Conservation (phyloP, 2,888 invertebrate species). For the Diogma glabrata region DNA sequence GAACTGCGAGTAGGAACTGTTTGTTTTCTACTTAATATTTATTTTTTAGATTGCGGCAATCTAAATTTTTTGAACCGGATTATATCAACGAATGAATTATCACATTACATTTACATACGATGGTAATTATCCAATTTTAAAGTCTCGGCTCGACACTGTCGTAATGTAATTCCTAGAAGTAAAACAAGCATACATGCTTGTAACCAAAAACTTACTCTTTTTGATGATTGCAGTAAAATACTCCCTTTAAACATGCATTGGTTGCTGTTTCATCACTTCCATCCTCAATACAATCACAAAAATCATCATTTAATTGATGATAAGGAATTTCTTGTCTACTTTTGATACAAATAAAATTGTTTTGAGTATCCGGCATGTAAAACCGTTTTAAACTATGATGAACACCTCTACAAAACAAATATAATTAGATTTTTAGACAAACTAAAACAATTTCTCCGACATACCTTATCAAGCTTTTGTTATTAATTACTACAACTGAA, state of each 20-base stretch:
- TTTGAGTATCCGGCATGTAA: slow-evolving; percentile 36
- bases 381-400: slow-evolving; percentile 34
- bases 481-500: no score
- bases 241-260: slow-evolving; percentile 72
- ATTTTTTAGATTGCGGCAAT: no score
- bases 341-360: slow-evolving; percentile 38
- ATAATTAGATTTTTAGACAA: background rate
- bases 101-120: no score
- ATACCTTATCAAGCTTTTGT: no score
- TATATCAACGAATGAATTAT: no score
- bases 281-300: slow-evolving; percentile 69
- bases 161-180: background rate
- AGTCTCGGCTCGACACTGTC: no score
- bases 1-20: no score
- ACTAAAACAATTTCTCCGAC: background rate
- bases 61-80: no score
- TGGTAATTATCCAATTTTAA: no score
- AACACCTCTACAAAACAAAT: slow-evolving; percentile 30
- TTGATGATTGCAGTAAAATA: slow-evolving; percentile 68
- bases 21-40: no score
- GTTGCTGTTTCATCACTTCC: slow-evolving; percentile 75
- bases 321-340: slow-evolving; percentile 41
- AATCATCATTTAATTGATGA: slow-evolving; percentile 65
- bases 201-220: background rate
- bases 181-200: background rate